A percentile compares a stretch with the other conserved stretches of the same genome.
These are phyloP conservation scores for Astropecten irregularis DNA, from an alignment of 53 echinoderm and acorn worm genomes.

Conservation along the genomic window DNA sequence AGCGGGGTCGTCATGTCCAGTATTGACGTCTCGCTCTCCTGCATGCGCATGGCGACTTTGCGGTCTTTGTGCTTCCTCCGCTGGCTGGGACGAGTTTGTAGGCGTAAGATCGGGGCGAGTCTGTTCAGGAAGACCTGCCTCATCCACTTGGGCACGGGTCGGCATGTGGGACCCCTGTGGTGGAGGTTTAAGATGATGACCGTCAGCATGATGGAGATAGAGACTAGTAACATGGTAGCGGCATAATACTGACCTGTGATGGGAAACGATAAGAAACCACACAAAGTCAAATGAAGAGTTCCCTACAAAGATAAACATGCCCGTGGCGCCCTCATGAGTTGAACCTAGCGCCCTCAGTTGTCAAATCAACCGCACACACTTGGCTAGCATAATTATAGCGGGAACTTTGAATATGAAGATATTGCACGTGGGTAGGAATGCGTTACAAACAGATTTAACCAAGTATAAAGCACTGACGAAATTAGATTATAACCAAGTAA, in stretches of 20 bases:
- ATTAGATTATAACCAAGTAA: no score
- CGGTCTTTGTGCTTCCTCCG: slow-evolving; percentile 19
- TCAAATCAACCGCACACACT: no score
- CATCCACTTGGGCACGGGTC: slow-evolving; percentile 77
- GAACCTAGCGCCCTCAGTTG: no score
- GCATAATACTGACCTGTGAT: slow-evolving; percentile 88
- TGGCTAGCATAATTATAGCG: no score
- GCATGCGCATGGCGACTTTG: slow-evolving; percentile 42
- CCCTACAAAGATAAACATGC: no score
- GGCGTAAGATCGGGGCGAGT: slow-evolving; percentile 63
- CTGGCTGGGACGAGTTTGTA: slow-evolving; percentile 40
- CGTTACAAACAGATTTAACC: no score
- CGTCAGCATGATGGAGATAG: slow-evolving; percentile 90
- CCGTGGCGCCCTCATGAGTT: no score
- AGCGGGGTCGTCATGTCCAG: slow-evolving; percentile 65
- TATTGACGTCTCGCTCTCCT: slow-evolving; percentile 43
- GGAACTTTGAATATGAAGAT: no score
- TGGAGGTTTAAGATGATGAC: slow-evolving; percentile 90
- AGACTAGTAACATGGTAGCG: slow-evolving; percentile 95
- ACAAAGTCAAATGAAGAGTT: no score
- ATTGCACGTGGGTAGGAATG: no score
- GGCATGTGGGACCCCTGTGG: slow-evolving; percentile 84
- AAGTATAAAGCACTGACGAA: no score
- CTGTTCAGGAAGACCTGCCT: slow-evolving; percentile 59
- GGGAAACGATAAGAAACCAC: no score